Evolutionary conservation across 1,140 invertebrate species (phyloP).

Genomic region (Druon quercuslanigerum): DNA sequence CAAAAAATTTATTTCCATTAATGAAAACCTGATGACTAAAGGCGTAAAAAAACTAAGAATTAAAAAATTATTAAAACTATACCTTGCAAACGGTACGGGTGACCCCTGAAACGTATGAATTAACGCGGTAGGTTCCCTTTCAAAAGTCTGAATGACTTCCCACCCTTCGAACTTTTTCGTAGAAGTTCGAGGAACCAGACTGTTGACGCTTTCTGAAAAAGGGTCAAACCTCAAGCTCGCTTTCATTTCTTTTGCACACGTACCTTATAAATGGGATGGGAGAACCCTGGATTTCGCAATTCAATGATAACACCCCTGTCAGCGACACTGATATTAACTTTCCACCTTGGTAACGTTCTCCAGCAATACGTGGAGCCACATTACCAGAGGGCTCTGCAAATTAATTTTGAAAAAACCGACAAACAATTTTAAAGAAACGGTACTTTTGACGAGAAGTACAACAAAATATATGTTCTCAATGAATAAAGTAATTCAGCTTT

Average conservation of each 20-base stretch:
- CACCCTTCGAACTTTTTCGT: constrained; percentile 79
- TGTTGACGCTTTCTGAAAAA: constrained; percentile 75
- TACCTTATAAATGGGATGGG: constrained; percentile 82
- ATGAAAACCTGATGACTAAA: no score
- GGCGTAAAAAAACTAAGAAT: no score
- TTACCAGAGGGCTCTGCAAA: constrained; percentile 83
- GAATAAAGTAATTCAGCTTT: no score
- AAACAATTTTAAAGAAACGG: neutral
- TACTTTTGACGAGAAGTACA: neutral
- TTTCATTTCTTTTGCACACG: constrained; percentile 32
- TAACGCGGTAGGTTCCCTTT: constrained; percentile 75
- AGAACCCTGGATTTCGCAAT: constrained; percentile 79
- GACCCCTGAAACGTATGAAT: constrained; percentile 78
- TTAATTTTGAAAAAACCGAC: neutral
- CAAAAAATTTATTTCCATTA: no score
- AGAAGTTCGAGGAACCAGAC: constrained; percentile 77
- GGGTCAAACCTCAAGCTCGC: constrained; percentile 37
- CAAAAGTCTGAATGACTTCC: constrained; percentile 79
- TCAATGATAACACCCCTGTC: constrained; percentile 77
- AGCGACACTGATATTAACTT: constrained; percentile 80
- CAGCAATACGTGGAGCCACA: constrained; percentile 80
- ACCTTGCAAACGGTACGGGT: constrained; percentile 79
- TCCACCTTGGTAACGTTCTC: constrained; percentile 80
- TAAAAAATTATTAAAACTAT: neutral
- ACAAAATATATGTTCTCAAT: neutral